Percentiles rank a stretch among this genome's conserved stretches.
phyloP scores from a whole-genome alignment of 2,113 vertebrate genomes.

The Heterotilapia buettikoferi region DNA sequence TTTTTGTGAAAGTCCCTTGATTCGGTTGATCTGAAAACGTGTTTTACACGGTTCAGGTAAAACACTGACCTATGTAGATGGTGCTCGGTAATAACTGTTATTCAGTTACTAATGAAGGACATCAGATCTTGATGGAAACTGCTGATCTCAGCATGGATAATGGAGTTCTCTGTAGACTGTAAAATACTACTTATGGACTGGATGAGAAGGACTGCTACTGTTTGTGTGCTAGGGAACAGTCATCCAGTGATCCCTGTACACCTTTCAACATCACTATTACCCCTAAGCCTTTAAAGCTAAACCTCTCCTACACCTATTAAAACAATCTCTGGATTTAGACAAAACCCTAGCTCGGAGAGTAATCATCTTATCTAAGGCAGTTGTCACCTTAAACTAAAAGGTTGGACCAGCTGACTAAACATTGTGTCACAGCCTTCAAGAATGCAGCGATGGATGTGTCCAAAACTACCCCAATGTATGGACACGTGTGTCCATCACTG shows the following conservation, averaged over 20 bases:
- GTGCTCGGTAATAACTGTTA: constrained; percentile 37
- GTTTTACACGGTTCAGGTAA: neutral
- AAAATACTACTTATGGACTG: constrained; percentile 42
- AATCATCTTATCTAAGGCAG: constrained; percentile 51
- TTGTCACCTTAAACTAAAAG: constrained; percentile 21
- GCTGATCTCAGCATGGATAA: constrained; percentile 55
- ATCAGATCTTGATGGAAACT: constrained; percentile 49
- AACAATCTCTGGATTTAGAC: constrained; percentile 55
- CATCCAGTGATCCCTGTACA: constrained; percentile 28
- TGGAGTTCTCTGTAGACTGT: constrained; percentile 32
- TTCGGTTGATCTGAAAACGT: neutral
- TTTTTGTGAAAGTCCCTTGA: neutral
- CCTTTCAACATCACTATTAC: constrained; percentile 50
- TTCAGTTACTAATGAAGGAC: constrained; percentile 25
- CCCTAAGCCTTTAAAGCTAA: constrained; percentile 49
- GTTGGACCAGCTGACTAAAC: neutral
- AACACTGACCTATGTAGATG: constrained; percentile 9
- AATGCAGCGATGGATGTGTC: neutral
- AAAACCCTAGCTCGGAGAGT: constrained; percentile 7
- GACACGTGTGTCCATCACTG: neutral
- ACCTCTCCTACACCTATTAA: constrained; percentile 57
- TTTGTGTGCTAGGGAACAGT: constrained; percentile 22
- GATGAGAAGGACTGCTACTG: constrained; percentile 17
- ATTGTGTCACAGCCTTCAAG: neutral
- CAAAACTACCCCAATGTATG: neutral